phyloP scores from a whole-genome alignment of 2,888 invertebrate genomes.

The Caenorhabditis imperialis region DNA sequence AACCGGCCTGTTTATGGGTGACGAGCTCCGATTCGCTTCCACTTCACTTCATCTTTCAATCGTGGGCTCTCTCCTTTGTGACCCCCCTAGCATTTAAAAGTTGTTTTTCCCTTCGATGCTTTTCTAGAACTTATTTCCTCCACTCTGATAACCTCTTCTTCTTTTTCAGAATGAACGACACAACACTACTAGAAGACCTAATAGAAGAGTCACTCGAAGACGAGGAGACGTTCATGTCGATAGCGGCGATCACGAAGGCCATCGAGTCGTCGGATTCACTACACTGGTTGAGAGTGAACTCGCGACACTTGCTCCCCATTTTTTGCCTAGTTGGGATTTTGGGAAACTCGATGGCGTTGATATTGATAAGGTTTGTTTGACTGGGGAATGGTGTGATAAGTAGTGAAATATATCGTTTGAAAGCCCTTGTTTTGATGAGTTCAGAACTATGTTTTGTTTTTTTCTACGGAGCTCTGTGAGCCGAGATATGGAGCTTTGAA shows the following conservation, averaged over 20 bases:
- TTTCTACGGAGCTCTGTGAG: too few species aligned
- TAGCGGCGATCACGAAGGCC: slow-evolving; percentile 2
- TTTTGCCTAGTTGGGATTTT: slow-evolving; percentile 70
- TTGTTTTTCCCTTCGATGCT: too few species aligned
- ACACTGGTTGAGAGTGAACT: slow-evolving; percentile 49
- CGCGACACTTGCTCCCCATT: slow-evolving; percentile 58
- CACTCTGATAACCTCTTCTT: too few species aligned
- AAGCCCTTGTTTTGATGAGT: too few species aligned
- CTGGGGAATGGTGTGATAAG: background rate
- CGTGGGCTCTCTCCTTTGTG: slow-evolving; percentile 12
- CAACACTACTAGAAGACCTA: too few species aligned
- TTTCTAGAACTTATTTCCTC: too few species aligned
- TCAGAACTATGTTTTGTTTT: too few species aligned
- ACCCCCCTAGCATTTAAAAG: background rate
- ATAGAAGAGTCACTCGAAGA: background rate
- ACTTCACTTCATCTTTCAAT: slow-evolving; percentile 44
- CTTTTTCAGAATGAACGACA: too few species aligned
- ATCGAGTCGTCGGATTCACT: slow-evolving; percentile 51
- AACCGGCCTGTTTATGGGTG: too few species aligned
- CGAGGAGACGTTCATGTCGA: slow-evolving; percentile 8
- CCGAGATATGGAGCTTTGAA: too few species aligned
- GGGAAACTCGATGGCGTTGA: slow-evolving; percentile 77
- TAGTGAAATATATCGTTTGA: too few species aligned
- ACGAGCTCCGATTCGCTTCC: too few species aligned
- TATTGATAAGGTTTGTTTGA: slow-evolving; percentile 71